Evolutionary conservation across 2,888 invertebrate species (phyloP), one percentile per base, ranked within the genome.

Genomic region (Drosophila paranaensis): DNA sequence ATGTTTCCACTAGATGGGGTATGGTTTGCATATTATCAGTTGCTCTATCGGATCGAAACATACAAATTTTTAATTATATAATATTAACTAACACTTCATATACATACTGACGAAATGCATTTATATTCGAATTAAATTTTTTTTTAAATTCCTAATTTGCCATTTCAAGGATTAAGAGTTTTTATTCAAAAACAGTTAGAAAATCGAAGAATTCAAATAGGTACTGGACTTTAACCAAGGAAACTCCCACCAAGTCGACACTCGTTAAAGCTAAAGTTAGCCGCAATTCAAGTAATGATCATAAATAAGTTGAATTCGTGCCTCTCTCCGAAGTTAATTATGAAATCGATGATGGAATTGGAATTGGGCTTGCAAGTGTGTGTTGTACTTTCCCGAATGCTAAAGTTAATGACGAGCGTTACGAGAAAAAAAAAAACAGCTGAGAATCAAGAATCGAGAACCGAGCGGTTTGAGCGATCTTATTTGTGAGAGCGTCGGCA

Each of bases 391-490:
- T 65, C 58, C 43, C 54, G 57, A 48, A 37, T 48, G 48, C 43
- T 20, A 39, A 46, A 39, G 30, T 58, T 39, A 56, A 35, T 33
- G 33, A 43, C 48, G 11, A 35, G 40, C 46, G 55, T 13, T 14
- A 45, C 11, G 54, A 55, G 50, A 45, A 56, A 37, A 20, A 25
- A 57, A 33, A 13, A 75, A 67, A 3, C 35, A 11, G 20, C 20
- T 20, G 20, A 35, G 74, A 71, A 58, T 42, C 16, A 48, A 64
- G 74, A 71, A 58, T 40, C n/a, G 60, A 65, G 54, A 75, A 68
- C 46, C 51, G 60, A 65, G 48, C 77, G 65, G 71, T 66, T 48
- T 65, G 54, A 54, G 51, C 74, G 71, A 71, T 74, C 74, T 71
- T 58, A 40, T 35, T 42, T 70, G 64, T 62, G 56, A 76, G 79